phyloP scores from a whole-genome alignment of 1,140 invertebrate genomes.

The Drosophila athabasca region DNA sequence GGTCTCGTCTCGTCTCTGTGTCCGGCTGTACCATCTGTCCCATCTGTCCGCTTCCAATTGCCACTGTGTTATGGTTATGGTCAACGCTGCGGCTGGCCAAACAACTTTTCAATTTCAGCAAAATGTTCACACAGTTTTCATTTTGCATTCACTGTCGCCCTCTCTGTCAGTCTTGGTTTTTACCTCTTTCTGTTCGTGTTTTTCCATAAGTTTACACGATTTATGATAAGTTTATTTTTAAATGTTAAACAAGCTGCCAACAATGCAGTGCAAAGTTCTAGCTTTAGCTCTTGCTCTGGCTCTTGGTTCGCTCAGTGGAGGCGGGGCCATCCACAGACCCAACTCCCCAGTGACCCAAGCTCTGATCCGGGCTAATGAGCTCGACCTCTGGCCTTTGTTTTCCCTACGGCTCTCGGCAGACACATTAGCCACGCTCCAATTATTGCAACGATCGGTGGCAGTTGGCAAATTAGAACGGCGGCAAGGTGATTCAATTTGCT shows the following conservation, averaged over 20 bases:
- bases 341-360: conserved; percentile 5
- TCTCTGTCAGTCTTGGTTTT: neutral
- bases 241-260: conserved; percentile 70
- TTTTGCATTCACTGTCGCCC: conserved; percentile 41
- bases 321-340: conserved; percentile 28
- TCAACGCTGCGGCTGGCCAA: conserved; percentile 66
- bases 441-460: conserved; percentile 55
- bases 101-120: conserved; percentile 77
- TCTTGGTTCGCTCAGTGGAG: conserved; percentile 21
- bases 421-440: conserved; percentile 67
- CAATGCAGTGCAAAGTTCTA: conserved; percentile 46
- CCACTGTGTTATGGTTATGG: conserved; percentile 77
- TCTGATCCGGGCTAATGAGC: conserved; percentile 50
- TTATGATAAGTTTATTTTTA: conserved; percentile 64
- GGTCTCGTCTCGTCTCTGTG: conserved; percentile 12
- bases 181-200: conserved; percentile 22
- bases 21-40: conserved; percentile 12
- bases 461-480: conserved; percentile 77
- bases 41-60: conserved; percentile 38
- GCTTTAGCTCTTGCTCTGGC: conserved; percentile 1
- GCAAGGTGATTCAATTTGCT: conserved; percentile 62
- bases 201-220: conserved; percentile 57
- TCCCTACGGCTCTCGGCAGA: conserved; percentile 14
- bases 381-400: conserved; percentile 65
- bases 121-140: conserved; percentile 76